Evolutionary conservation across 2,113 vertebrate species (phyloP).

Genomic region (Sander lucioperca): DNA sequence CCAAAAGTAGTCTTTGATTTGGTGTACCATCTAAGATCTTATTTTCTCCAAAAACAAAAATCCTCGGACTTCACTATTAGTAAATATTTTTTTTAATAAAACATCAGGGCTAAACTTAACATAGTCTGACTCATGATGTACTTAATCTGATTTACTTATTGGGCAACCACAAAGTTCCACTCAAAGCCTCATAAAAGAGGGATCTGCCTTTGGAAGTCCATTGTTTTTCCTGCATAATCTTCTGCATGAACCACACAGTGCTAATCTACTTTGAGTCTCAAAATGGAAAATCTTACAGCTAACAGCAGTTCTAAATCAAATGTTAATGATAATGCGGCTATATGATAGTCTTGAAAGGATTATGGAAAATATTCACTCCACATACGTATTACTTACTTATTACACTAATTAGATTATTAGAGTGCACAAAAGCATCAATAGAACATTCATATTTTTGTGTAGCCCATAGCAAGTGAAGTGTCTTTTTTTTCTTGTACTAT

Average conservation of each 20-base stretch:
- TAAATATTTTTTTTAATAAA: neutral
- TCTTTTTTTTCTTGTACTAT: neutral
- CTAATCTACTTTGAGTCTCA: conserved; percentile 4
- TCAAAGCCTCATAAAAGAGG: neutral
- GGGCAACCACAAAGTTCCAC: neutral
- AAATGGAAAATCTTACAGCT: conserved; percentile 4
- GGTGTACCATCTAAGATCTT: neutral
- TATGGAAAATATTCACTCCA: neutral
- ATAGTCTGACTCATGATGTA: neutral
- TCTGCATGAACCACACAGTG: neutral
- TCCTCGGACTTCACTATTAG: neutral
- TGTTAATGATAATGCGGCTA: conserved; percentile 18
- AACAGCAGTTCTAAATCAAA: conserved; percentile 11
- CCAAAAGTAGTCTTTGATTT: neutral
- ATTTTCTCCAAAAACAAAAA: neutral
- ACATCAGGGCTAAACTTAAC: neutral
- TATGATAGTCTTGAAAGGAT: neutral
- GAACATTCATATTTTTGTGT: neutral
- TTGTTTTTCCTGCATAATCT: neutral
- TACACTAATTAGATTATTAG: neutral
- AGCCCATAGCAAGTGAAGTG: neutral
- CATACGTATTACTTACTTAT: neutral
- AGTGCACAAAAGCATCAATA: neutral
- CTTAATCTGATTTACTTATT: neutral
- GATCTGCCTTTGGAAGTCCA: neutral